Conservation (phyloP, 35 echinoderm and acorn worm genomes). For the Holothuria glaberrima region DNA sequence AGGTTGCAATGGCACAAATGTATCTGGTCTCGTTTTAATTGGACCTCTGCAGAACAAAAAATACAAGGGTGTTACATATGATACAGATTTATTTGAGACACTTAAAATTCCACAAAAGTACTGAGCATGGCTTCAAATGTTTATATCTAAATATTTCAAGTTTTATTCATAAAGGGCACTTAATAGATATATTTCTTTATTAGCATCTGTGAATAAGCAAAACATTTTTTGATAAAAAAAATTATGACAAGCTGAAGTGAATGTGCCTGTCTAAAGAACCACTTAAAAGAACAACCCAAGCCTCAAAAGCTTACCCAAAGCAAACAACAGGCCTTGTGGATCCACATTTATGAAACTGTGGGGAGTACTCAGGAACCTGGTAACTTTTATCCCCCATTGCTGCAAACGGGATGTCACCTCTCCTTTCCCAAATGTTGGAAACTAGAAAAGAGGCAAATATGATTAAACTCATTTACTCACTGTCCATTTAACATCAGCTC, state of each 20-base stretch:
- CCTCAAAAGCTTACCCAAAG: conserved; percentile 93
- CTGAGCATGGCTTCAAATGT: too few species aligned
- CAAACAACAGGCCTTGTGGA: conserved; percentile 91
- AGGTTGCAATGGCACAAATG: conserved; percentile 90
- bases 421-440: conserved; percentile 66
- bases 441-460: conserved; percentile 30
- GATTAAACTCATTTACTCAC: neutral
- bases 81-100: too few species aligned
- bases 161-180: too few species aligned
- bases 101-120: too few species aligned
- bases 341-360: conserved; percentile 81
- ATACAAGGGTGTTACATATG: neutral
- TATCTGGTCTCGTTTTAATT: conserved; percentile 76
- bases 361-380: conserved; percentile 85
- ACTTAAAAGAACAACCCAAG: neutral
- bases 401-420: conserved; percentile 73
- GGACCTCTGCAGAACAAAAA: conserved; percentile 55
- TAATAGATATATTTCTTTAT: neutral
- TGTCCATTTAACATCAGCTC: neutral
- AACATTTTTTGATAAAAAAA: neutral
- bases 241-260: neutral
- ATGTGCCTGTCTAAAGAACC: neutral
- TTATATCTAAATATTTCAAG: too few species aligned
- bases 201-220: neutral
- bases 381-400: conserved; percentile 93